Evolutionary conservation across 2,113 vertebrate genomes (phyloP).

Genomic region (Atlantisia rogersi): DNA sequence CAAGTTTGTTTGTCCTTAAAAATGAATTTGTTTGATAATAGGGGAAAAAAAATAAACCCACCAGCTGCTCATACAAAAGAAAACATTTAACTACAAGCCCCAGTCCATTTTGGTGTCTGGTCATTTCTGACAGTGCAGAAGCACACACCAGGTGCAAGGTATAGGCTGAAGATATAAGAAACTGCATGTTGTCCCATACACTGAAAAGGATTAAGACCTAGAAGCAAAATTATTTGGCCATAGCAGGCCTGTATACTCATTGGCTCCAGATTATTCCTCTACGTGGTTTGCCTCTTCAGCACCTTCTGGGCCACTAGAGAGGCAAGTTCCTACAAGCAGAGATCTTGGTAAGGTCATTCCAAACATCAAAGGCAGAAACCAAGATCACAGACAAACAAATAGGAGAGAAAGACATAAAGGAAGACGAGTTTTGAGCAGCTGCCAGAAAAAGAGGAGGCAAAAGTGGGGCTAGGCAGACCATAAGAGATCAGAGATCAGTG

Average conservation of each 20-base stretch:
- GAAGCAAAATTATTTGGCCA: neutral
- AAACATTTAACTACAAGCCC: neutral
- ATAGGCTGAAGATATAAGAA: neutral
- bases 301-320: neutral
- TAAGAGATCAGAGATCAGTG: slow-evolving; percentile 11
- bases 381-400: neutral
- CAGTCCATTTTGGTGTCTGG: neutral
- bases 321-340: neutral
- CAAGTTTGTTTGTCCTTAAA: neutral
- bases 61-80: neutral
- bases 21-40: neutral
- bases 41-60: neutral
- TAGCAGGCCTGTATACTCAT: neutral
- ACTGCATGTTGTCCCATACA: accelerated
- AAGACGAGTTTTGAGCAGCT: neutral
- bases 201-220: neutral
- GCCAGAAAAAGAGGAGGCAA: slow-evolving; percentile 18
- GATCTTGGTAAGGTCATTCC: neutral
- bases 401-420: neutral
- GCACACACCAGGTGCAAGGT: neutral
- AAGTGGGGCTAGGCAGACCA: neutral
- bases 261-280: neutral
- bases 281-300: neutral
- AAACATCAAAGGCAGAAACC: slow-evolving; percentile 17
- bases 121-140: neutral